Conservation (phyloP, 2,797 vertebrate species). For the Paratrypauchen microcephalus region DNA sequence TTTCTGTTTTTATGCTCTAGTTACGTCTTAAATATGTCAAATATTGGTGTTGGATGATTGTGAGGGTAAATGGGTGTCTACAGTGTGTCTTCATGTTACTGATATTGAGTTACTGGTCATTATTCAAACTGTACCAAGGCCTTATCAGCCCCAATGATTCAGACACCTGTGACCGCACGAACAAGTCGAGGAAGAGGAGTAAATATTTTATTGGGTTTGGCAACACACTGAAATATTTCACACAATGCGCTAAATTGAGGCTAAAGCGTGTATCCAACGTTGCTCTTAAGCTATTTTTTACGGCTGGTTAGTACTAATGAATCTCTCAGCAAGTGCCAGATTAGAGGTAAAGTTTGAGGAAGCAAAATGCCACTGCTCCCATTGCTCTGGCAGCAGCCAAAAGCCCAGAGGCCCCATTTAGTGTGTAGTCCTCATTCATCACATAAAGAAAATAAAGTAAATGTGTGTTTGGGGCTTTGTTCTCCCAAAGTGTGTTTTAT, state of each 20-base stretch:
- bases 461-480: slow-evolving; percentile 39
- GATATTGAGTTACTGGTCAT: background rate
- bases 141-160: background rate
- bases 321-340: slow-evolving; percentile 21
- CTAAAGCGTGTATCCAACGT: background rate
- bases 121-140: background rate
- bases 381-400: slow-evolving; percentile 39
- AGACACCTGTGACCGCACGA: background rate
- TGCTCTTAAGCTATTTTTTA: slow-evolving; percentile 8
- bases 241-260: background rate
- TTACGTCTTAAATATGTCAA: background rate
- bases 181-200: background rate
- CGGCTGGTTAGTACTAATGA: slow-evolving; percentile 15
- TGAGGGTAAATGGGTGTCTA: background rate
- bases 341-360: slow-evolving; percentile 34
- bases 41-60: background rate
- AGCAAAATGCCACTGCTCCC: slow-evolving; percentile 25
- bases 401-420: slow-evolving; percentile 41
- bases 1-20: too few relatives aligned
- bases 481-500: slow-evolving; percentile 45
- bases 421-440: slow-evolving; percentile 48
- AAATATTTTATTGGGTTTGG: background rate
- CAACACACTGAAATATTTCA: slow-evolving; percentile 1
- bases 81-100: background rate
- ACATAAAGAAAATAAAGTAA: slow-evolving; percentile 46